These are phyloP conservation scores for Dynastes hyllus DNA, from an alignment of 2,888 invertebrate species.

Conservation along the genomic window DNA sequence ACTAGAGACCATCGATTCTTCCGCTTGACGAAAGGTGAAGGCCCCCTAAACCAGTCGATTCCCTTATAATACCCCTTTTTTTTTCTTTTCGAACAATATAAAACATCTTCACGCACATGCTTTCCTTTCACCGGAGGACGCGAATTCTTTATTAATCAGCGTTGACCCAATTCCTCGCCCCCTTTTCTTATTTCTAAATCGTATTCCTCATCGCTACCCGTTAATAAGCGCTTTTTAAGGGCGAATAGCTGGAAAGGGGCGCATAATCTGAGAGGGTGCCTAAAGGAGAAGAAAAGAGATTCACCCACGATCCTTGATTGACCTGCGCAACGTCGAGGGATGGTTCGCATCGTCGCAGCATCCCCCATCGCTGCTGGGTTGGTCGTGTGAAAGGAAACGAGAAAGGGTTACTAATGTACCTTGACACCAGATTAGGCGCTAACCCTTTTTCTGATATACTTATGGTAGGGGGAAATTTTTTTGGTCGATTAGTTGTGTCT, in stretches of 20 bases:
- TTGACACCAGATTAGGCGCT: slow-evolving; percentile 55
- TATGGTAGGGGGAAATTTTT: slow-evolving; percentile 6
- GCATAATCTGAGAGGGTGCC: neutral
- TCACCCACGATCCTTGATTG: slow-evolving; percentile 52
- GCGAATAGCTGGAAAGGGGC: neutral
- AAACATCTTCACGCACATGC: neutral
- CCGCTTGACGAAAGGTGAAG: slow-evolving; percentile 44
- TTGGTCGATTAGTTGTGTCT: slow-evolving; percentile 30
- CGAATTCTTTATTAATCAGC: slow-evolving; percentile 34
- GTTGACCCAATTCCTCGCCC: slow-evolving; percentile 33
- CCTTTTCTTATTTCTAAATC: slow-evolving; percentile 4
- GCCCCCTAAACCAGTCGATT: slow-evolving; percentile 32
- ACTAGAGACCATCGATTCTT: slow-evolving; percentile 36
- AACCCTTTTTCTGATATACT: slow-evolving; percentile 52
- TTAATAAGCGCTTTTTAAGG: slow-evolving; percentile 34
- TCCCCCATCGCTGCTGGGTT: slow-evolving; percentile 25
- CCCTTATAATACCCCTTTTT: slow-evolving; percentile 29
- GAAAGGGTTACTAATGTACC: slow-evolving; percentile 59
- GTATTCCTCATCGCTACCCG: neutral
- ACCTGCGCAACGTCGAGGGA: slow-evolving; percentile 22
- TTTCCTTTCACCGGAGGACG: slow-evolving; percentile 9
- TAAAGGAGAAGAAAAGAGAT: slow-evolving; percentile 10
- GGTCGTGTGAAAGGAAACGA: slow-evolving; percentile 48
- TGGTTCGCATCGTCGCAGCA: slow-evolving; percentile 45
- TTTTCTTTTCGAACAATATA: neutral